These are phyloP conservation scores for Kryptolebias marmoratus DNA, from an alignment of 2,113 vertebrate species.

Conservation along the genomic window DNA sequence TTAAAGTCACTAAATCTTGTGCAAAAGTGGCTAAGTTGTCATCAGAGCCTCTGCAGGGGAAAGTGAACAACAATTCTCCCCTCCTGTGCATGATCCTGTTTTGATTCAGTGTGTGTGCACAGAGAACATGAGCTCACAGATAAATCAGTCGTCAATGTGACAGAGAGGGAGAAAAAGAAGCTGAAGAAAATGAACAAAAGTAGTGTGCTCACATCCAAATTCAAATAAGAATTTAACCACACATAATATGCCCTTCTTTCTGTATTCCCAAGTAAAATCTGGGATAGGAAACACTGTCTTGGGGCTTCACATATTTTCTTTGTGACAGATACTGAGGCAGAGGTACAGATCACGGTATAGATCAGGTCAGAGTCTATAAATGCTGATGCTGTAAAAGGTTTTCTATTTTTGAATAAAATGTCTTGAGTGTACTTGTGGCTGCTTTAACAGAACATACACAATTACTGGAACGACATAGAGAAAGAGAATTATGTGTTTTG, in stretches of 20 bases:
- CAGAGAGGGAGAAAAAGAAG: not conserved
- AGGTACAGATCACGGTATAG: not conserved
- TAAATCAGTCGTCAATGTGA: not conserved
- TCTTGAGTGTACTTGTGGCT: constrained; percentile 41
- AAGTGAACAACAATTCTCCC: not conserved
- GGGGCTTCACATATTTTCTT: not conserved
- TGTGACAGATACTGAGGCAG: constrained; percentile 4
- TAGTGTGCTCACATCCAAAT: not conserved
- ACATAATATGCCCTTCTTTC: not conserved
- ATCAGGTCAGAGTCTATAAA: constrained; percentile 9
- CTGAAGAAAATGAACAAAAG: not conserved
- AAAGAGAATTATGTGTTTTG: constrained; percentile 35
- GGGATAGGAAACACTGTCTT: no score
- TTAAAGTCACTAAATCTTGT: not conserved
- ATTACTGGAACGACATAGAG: constrained; percentile 53
- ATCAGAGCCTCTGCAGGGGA: not conserved
- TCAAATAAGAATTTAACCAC: not conserved
- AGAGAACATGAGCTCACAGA: not conserved
- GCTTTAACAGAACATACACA: constrained; percentile 54
- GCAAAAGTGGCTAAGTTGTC: not conserved
- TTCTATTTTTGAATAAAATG: constrained; percentile 62
- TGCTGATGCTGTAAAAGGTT: constrained; percentile 47
- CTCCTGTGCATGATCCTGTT: not conserved
- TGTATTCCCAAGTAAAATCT: not conserved
- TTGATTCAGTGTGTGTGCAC: constrained; percentile 6